Evolutionary conservation across 2,113 vertebrate genomes (phyloP).

Genomic region (Maylandia zebra): DNA sequence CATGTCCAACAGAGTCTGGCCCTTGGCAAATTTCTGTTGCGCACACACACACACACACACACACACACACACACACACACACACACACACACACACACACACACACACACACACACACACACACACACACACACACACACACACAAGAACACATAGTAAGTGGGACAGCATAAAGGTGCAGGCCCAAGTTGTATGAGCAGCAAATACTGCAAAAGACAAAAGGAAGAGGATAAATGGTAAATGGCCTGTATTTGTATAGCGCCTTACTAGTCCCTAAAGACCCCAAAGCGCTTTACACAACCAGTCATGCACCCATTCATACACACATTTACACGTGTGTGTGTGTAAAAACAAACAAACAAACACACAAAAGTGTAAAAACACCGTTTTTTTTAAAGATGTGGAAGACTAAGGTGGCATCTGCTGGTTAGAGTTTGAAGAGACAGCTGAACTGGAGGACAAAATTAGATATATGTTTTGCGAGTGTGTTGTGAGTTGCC

Average conservation of each 20-base stretch:
- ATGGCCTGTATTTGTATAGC: background rate
- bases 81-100: background rate
- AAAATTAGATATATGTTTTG: background rate
- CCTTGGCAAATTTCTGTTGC: conserved; percentile 69
- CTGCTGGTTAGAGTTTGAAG: background rate
- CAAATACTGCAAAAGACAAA: background rate
- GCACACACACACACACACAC: too few species aligned
- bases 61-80: too few species aligned
- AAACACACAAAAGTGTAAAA: background rate
- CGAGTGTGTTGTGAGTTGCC: background rate
- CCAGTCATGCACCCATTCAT: background rate
- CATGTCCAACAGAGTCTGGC: conserved; percentile 73
- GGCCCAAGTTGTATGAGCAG: background rate
- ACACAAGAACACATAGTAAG: background rate
- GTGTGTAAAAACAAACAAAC: background rate
- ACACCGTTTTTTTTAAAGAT: background rate
- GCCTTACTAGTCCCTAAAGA: background rate
- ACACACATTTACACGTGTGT: background rate
- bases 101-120: background rate
- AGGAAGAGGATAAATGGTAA: background rate
- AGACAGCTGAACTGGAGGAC: background rate
- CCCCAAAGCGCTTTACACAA: background rate
- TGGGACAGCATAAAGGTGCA: background rate
- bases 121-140: background rate
- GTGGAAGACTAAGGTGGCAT: background rate